phyloP scores from a whole-genome alignment of 2,797 vertebrate genomes.

The Cercopithecus petaurista region DNA sequence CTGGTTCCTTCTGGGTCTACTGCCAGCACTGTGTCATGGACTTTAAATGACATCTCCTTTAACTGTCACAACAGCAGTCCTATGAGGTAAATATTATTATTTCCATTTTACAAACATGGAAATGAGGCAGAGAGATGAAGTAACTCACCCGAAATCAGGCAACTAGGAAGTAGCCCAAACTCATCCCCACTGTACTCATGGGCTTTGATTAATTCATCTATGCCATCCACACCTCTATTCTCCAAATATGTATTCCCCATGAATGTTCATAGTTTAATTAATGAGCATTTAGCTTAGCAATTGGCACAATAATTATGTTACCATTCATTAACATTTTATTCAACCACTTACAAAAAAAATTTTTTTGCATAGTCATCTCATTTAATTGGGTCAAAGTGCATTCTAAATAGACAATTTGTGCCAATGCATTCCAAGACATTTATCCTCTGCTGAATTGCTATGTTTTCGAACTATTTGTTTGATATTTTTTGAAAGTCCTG shows the following conservation, averaged over 20 bases:
- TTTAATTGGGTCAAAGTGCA: background rate
- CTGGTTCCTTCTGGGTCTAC: background rate
- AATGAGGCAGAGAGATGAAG: background rate
- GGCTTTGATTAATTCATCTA: background rate
- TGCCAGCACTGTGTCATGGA: background rate
- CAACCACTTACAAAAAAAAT: background rate
- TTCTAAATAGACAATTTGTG: background rate
- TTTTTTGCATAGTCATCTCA: background rate
- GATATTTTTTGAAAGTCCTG: background rate
- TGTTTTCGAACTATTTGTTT: background rate
- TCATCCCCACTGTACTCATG: background rate
- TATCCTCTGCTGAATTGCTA: background rate
- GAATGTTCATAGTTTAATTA: background rate
- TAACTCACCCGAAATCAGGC: background rate
- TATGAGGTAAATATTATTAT: background rate
- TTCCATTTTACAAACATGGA: background rate
- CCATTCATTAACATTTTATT: background rate
- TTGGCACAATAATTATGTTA: background rate
- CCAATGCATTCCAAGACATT: background rate
- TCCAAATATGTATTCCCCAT: background rate
- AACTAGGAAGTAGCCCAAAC: background rate
- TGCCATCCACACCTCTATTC: background rate
- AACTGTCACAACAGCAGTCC: background rate
- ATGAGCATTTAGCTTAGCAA: background rate
- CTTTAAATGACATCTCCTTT: constrained; percentile 2